These are phyloP conservation scores for Cataglyphis albicans DNA, from an alignment of 2,888 invertebrate genomes.

Conservation along the genomic window DNA sequence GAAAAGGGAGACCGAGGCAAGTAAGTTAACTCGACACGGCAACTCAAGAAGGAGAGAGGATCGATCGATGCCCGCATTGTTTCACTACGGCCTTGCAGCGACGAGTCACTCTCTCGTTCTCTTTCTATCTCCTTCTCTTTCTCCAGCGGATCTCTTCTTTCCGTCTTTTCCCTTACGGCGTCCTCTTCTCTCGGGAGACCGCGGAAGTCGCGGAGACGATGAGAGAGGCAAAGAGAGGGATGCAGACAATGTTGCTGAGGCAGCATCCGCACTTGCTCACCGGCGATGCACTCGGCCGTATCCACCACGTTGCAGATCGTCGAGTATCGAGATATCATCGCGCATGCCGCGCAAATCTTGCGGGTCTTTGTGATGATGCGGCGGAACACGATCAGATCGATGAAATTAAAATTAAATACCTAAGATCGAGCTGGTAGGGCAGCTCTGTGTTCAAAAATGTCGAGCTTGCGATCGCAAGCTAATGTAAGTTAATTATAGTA, in stretches of 20 bases:
- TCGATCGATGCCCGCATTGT: slow-evolving; percentile 77
- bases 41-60: slow-evolving; percentile 59
- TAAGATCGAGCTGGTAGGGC: neutral
- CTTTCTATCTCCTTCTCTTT: neutral
- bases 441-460: neutral
- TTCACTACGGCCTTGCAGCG: slow-evolving; percentile 63
- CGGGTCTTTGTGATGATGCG: neutral
- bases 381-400: neutral
- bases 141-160: slow-evolving; percentile 9
- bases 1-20: neutral
- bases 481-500: neutral
- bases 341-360: slow-evolving; percentile 50
- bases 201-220: slow-evolving; percentile 33
- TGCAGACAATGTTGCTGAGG: slow-evolving; percentile 74
- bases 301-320: slow-evolving; percentile 81
- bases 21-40: slow-evolving; percentile 45
- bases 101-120: neutral
- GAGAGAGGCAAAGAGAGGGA: slow-evolving; percentile 58
- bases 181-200: slow-evolving; percentile 18
- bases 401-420: neutral
- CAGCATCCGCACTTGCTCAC: slow-evolving; percentile 72
- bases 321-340: slow-evolving; percentile 77
- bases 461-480: neutral
- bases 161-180: slow-evolving; percentile 1
- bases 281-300: slow-evolving; percentile 64